Conservation (phyloP, 2,797 vertebrate species). For the Thaleichthys pacificus region DNA sequence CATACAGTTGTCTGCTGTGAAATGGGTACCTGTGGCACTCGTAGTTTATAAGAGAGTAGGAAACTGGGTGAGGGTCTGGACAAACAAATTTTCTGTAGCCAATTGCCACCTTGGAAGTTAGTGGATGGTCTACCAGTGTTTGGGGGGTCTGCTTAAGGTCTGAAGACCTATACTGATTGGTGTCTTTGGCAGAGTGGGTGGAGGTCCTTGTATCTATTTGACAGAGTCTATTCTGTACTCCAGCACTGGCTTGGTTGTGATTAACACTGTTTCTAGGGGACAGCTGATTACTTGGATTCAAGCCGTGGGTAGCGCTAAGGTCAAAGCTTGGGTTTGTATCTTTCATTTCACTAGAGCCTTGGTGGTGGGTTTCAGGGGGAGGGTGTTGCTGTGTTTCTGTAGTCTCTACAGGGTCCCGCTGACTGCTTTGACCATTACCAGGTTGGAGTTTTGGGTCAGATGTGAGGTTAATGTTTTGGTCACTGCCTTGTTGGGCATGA, state of each 20-base stretch:
- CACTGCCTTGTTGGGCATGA: not conserved
- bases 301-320: constrained; percentile 13
- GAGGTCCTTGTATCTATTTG: constrained; percentile 19
- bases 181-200: not conserved
- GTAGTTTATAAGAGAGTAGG: constrained; percentile 10
- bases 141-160: constrained; percentile 13
- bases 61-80: constrained; percentile 30
- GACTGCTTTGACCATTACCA: constrained; percentile 10
- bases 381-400: constrained; percentile 7
- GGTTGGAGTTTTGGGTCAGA: constrained; percentile 24
- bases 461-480: constrained; percentile 31
- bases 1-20: constrained; percentile 20
- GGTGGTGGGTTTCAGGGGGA: constrained; percentile 14
- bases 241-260: constrained; percentile 7
- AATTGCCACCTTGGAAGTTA: constrained; percentile 36
- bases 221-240: constrained; percentile 19
- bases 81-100: constrained; percentile 51
- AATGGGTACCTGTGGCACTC: constrained; percentile 23
- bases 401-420: not conserved
- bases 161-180: not conserved
- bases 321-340: constrained; percentile 35
- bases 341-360: constrained; percentile 33
- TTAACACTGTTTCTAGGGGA: not conserved
- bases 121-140: constrained; percentile 1
- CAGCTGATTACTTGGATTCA: constrained; percentile 10